Evolutionary conservation across 1,140 invertebrate species (phyloP), one percentile per base, ranked within the genome.

Genomic region (Teleogryllus occipitalis): DNA sequence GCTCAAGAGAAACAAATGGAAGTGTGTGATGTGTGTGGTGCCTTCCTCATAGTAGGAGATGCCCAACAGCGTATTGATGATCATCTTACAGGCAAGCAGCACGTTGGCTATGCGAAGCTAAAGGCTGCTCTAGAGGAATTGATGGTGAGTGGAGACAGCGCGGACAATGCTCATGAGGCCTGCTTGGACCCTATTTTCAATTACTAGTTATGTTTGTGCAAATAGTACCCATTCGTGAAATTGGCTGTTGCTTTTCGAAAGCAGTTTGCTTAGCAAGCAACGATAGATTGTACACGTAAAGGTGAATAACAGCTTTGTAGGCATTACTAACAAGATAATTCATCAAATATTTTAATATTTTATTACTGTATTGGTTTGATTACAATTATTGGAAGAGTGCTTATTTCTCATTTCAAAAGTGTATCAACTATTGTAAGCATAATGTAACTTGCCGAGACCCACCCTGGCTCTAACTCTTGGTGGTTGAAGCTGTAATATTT

Each of bases 1-100:
- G 93, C 94, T 49, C 95, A 95, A 85, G 96, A 97, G 86, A 99
- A 98, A 86, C 96, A 97, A 85, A 99, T 99, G 98, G 97, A 99
- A 87, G 97, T 99, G 6, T 99, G 98, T 87, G 95, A 97, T 83
- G 96, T 98, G 5, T 99, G 98, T 88, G 98, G 98, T 7, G 97
- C 98, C 10, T 98, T 99, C 87, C 89, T 99, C 15, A 98, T 99
- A 83, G 97, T 99, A 27, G 97, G 94, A n/a, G 98, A 99, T 88
- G 97, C 97, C 5, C 97, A 98, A 84, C 97, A 98, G 84, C 90
- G 98, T 82, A 96, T 99, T 81, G 97, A 99, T 84, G 98, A 99
- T 87, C 97, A 99, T 89, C 87, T 98, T 54, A 97, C 96, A 90
- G 98, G 98, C 7, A 99, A 99, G 88, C 97, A 98, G 85, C 98